Evolutionary conservation across 64 coral and sea anemone species (phyloP), one percentile per base, ranked within the genome.

Genomic region (Montipora efflorescens): DNA sequence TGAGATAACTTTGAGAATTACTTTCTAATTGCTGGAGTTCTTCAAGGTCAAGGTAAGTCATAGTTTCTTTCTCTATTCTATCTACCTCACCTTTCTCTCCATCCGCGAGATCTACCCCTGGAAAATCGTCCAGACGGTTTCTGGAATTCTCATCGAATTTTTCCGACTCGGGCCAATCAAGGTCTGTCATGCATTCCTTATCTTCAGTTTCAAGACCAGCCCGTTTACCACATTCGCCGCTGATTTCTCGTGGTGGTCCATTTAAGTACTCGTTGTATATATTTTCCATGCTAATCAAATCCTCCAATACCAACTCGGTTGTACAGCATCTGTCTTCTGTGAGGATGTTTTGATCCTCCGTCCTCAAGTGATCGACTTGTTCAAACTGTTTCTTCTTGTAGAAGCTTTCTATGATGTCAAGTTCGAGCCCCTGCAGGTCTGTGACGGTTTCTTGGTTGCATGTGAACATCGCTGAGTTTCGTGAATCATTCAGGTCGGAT

Each of bases 151-250:
- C 48, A 71, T 81, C 90, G 23, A 91, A 55, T 19, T 82, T 49
- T 73, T 15, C 67, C 19, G 20, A 47, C 9, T 84, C 81, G 10
- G 19, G 8, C 90, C 90, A 91, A 62, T 44, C 81, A 64, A 77
- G 73, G 47, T 92, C 90, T 21, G 81, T 92, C 90, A 92, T 86
- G 72, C 80, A 69, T 80, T 88, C 75, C 12, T 69, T 88, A 80
- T 79, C 76, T 9, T 70, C 77, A 10, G 62, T 78, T 48, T 51
- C 47, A 3, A 76, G 18, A 16, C 28, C 66, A 13, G 44, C 23
- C 6, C 67, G 57, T 47, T 47, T 5, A 45, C 16, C 71, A 92
- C 51, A 44, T 62, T 18, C 7, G 5, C 19, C 3, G 0, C 19
- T 8, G 3, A 3, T 20, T 50, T 47, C 28, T 5, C 53, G 43